Conservation (phyloP, 2,888 invertebrate genomes). For the Andrena dorsata region DNA sequence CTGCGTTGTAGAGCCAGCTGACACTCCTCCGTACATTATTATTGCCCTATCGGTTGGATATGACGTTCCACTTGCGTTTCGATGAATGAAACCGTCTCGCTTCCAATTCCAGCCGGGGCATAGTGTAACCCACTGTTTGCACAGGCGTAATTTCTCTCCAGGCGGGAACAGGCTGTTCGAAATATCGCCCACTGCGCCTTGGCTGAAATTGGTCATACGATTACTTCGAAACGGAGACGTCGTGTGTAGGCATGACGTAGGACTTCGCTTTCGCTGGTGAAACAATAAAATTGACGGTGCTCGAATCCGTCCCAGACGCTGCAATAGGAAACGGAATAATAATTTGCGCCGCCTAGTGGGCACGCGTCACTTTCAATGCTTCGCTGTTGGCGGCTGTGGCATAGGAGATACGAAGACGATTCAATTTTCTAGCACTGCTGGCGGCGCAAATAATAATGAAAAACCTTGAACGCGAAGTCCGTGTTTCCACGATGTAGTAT, state of each 20-base stretch:
- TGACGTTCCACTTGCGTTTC: not conserved
- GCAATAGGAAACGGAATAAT: not conserved
- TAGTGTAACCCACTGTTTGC: not conserved
- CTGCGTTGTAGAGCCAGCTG: not conserved
- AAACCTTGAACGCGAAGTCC: too few species aligned
- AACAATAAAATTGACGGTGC: conserved; percentile 60
- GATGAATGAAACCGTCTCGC: not conserved
- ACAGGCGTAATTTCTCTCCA: conserved; percentile 39
- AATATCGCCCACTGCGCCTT: conserved; percentile 36
- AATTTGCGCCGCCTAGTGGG: not conserved
- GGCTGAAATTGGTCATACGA: conserved; percentile 33
- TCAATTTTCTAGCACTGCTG: not conserved
- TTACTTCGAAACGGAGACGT: conserved; percentile 50
- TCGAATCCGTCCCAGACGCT: conserved; percentile 10
- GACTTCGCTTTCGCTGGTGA: conserved; percentile 62
- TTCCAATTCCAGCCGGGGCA: not conserved
- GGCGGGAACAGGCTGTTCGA: conserved; percentile 8
- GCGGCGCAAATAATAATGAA: too few species aligned
- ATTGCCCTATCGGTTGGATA: not conserved
- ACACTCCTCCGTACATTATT: not conserved
- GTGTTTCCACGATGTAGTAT: too few species aligned
- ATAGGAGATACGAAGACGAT: not conserved
- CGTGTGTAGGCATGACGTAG: conserved; percentile 43
- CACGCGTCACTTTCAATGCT: not conserved
- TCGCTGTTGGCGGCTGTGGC: not conserved